Evolutionary conservation across 2,797 vertebrate genomes (phyloP), one percentile per base, ranked within the genome.

Genomic region (Semaprochilodus insignis): DNA sequence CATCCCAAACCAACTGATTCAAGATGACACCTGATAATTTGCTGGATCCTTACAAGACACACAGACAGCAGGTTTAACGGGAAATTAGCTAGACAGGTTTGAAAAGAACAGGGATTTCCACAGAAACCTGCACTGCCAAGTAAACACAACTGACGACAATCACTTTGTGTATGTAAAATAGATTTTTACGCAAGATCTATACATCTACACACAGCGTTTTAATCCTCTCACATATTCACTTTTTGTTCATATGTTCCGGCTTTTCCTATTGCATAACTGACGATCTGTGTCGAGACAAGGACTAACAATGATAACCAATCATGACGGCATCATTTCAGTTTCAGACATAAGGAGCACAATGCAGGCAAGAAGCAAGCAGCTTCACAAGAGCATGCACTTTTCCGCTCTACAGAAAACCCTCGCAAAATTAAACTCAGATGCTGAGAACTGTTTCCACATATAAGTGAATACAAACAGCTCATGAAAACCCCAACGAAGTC

Each of bases 391-490:
- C 31, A 31, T 31, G 31, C 17, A 55, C 27, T 27, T 67, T 40
- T 78, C 70, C 57, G 23, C 25, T 31, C 59, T 25, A 40, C 21
- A 3, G 17, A 6, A 31, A 31, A 31, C 1, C 31, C 3, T 31
- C n/a, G 7, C 1, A 23, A 75, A 59, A 82, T 21, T 51, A 44
- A 75, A 77, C 34, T 86, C 65, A 44, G 70, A 78, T 31, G 25
- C 17, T 74, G 55, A 74, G 63, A 62, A 51, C 14, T 6, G 15
- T 36, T 54, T 81, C 40, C 31, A 62, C 40, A 23, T 57, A 69
- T 31, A 25, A 48, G 48, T 21, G 31, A 21, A 87, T 19, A 70
- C 23, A 81, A 81, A 75, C 60, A 40, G 36, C 63, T 57, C 81
- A 34, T 13, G 1, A 74, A 83, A 23, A 48, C 36, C 16, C 51